Evolutionary conservation across 2,888 invertebrate species (phyloP).

Genomic region (Anthrax anthrax): DNA sequence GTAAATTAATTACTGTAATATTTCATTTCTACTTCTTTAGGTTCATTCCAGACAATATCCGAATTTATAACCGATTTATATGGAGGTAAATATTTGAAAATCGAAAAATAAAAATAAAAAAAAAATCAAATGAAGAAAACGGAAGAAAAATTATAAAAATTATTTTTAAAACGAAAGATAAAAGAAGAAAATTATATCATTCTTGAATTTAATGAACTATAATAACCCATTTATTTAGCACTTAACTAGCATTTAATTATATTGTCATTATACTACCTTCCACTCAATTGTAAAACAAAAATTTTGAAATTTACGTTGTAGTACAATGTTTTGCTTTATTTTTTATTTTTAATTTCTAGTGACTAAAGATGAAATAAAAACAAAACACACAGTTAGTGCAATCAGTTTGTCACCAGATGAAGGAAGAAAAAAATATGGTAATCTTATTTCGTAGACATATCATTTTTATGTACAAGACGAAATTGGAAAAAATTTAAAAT

Average conservation of each 20-base stretch:
- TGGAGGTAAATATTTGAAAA: constrained; percentile 35
- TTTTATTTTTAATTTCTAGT: constrained; percentile 9
- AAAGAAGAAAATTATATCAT: constrained; percentile 11
- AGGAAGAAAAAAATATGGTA: constrained; percentile 40
- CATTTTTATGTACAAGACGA: not conserved
- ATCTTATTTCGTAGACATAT: constrained; percentile 10
- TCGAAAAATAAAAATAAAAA: not conserved
- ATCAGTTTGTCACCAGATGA: constrained; percentile 36
- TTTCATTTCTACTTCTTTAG: constrained; percentile 25
- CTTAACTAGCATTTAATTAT: too few species aligned
- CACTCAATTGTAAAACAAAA: too few species aligned
- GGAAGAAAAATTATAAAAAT: too few species aligned
- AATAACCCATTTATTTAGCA: too few species aligned
- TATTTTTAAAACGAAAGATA: not conserved
- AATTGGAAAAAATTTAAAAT: too few species aligned
- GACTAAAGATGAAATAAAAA: constrained; percentile 40
- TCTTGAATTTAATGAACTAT: constrained; percentile 12
- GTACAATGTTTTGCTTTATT: too few species aligned
- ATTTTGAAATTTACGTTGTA: too few species aligned
- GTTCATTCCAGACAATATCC: constrained; percentile 31
- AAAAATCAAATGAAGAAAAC: not conserved
- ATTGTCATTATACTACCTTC: too few species aligned
- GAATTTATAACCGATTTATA: constrained; percentile 36
- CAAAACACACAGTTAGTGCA: constrained; percentile 41
- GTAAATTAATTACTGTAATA: constrained; percentile 7